These are phyloP conservation scores for Cryptus armator DNA, from an alignment of 2,888 invertebrate species.

Conservation along the genomic window DNA sequence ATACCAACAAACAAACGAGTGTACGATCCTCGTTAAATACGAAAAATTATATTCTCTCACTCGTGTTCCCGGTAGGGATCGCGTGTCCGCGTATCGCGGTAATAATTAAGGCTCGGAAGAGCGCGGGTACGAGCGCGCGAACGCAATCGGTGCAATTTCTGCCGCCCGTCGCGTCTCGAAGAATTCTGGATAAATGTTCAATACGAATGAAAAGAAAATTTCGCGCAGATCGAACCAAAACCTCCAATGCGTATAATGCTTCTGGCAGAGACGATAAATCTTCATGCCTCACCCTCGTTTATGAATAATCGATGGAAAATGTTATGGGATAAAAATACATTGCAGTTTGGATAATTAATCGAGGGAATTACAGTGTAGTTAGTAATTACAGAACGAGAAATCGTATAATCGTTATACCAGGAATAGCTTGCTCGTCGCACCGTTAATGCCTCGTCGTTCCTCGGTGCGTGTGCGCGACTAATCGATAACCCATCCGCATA, in stretches of 20 bases:
- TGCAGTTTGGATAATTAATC: neutral
- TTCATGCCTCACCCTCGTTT: neutral
- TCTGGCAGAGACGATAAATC: neutral
- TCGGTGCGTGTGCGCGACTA: conserved; percentile 20
- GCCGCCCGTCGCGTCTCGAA: conserved; percentile 24
- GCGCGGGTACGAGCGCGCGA: conserved; percentile 5
- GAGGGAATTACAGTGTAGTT: neutral
- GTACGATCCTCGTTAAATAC: conserved; percentile 47
- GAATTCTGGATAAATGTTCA: neutral
- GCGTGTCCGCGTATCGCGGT: conserved; percentile 39
- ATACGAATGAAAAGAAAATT: too few species aligned
- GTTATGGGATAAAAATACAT: neutral
- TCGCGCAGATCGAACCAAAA: neutral
- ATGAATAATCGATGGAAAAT: neutral
- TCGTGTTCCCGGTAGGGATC: conserved; percentile 25
- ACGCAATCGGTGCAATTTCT: conserved; percentile 47
- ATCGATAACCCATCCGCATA: conserved; percentile 66
- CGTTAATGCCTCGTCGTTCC: conserved; percentile 26
- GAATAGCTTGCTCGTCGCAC: conserved; percentile 17
- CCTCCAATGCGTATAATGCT: neutral
- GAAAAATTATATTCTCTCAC: conserved; percentile 56
- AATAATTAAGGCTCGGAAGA: conserved; percentile 15
- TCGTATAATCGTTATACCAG: conserved; percentile 36
- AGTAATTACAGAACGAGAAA: conserved; percentile 20
- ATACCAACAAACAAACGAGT: conserved; percentile 60